phyloP scores from a whole-genome alignment of 1,140 invertebrate species.

The Chionoecetes opilio region DNA sequence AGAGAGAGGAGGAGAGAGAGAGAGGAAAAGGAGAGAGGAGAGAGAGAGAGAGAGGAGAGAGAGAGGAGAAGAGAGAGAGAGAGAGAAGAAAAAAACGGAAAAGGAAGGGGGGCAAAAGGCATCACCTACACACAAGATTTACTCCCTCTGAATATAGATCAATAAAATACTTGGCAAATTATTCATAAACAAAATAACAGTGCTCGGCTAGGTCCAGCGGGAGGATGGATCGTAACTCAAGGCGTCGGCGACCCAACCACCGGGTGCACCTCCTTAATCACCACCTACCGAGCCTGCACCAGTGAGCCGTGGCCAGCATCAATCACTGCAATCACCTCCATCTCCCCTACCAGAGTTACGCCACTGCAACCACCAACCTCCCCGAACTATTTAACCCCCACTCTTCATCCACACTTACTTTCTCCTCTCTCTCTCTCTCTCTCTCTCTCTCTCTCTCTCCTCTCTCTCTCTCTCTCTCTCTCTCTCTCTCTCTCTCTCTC shows the following conservation, averaged over 20 bases:
- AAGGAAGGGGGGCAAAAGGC: background rate
- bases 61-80: background rate
- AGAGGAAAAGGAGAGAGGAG: background rate
- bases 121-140: constrained; percentile 1
- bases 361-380: constrained; percentile 14
- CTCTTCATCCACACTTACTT: background rate
- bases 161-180: constrained; percentile 63
- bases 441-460: background rate
- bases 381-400: background rate
- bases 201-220: constrained; percentile 14
- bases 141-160: background rate
- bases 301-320: constrained; percentile 66
- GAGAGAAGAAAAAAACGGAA: background rate
- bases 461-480: constrained; percentile 12
- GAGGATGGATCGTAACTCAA: constrained; percentile 43
- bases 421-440: constrained; percentile 35
- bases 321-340: constrained; percentile 67
- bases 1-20: constrained; percentile 57
- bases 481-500: constrained; percentile 38
- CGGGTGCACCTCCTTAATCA: constrained; percentile 66
- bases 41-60: background rate
- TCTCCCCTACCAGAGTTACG: constrained; percentile 67
- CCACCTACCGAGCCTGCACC: constrained; percentile 64
- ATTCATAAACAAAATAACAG: constrained; percentile 60
- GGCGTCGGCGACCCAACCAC: constrained; percentile 30